Evolutionary conservation across 2,113 vertebrate genomes (phyloP).

Genomic region (Bagarius yarrelli): DNA sequence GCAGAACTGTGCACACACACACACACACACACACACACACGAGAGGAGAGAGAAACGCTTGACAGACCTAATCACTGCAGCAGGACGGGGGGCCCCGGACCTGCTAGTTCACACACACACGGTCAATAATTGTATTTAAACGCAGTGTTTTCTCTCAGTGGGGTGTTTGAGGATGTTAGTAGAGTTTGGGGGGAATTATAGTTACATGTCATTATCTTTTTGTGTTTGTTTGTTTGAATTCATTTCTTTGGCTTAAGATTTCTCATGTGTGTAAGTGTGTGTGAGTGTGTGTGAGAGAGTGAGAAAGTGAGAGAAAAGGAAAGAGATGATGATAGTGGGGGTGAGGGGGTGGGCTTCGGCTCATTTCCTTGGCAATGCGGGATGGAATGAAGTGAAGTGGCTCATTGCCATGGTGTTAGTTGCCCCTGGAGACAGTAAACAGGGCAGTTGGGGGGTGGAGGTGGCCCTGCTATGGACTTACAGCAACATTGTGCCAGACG

Average conservation of each 20-base stretch:
- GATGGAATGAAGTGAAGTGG: slow-evolving; percentile 68
- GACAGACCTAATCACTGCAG: neutral
- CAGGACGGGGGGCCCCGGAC: neutral
- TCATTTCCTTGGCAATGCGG: slow-evolving; percentile 71
- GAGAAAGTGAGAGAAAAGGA: neutral
- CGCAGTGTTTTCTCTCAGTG: neutral
- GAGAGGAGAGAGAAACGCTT: neutral
- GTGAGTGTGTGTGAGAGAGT: neutral
- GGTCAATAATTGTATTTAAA: slow-evolving; percentile 7
- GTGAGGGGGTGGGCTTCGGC: slow-evolving; percentile 17
- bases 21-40: slow-evolving; percentile 2
- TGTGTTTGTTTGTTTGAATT: neutral
- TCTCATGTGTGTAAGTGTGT: slow-evolving; percentile 8
- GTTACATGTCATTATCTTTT: neutral
- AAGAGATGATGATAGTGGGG: no score
- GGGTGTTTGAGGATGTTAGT: neutral
- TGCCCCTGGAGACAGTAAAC: slow-evolving; percentile 76
- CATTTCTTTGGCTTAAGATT: slow-evolving; percentile 32
- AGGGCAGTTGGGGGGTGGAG: slow-evolving; percentile 48
- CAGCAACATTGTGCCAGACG: neutral
- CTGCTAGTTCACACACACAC: no score
- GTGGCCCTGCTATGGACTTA: neutral
- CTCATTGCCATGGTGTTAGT: slow-evolving; percentile 69
- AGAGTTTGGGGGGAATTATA: neutral
- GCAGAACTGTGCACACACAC: slow-evolving; percentile 40